These are phyloP conservation scores for Odocoileus virginianus DNA, from an alignment of 2,113 vertebrate species.

Conservation along the genomic window DNA sequence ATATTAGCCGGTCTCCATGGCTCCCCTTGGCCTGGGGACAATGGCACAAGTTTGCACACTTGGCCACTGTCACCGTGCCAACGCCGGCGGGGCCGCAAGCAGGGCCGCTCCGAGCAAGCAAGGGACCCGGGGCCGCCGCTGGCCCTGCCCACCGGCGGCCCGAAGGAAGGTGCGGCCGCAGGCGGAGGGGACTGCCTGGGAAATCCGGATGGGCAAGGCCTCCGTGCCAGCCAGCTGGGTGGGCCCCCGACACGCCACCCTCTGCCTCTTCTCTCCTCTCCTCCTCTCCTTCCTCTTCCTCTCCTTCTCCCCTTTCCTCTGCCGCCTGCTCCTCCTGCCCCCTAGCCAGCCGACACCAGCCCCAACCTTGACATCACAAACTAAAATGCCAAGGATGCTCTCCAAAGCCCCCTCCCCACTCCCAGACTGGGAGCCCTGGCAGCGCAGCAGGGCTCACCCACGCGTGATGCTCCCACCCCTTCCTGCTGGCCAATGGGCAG, in stretches of 20 bases:
- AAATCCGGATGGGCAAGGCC: neutral
- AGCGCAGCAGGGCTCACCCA: neutral
- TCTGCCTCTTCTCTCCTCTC: conserved; percentile 62
- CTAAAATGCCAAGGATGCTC: neutral
- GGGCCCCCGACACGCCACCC: neutral
- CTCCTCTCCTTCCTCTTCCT: neutral
- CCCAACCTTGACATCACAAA: neutral
- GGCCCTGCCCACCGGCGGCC: conserved; percentile 52
- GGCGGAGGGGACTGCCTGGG: neutral
- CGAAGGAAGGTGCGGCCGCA: conserved; percentile 35
- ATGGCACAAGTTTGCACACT: conserved; percentile 99
- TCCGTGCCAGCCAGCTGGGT: conserved; percentile 83
- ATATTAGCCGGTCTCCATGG: conserved; percentile 99
- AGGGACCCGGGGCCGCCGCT: neutral
- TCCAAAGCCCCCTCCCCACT: neutral
- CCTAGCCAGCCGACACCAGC: neutral
- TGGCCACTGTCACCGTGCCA: conserved; percentile 99
- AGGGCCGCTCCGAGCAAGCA: conserved; percentile 94
- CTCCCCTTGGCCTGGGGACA: conserved; percentile 96
- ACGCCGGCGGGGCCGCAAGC: conserved; percentile 95
- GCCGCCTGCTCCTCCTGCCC: neutral
- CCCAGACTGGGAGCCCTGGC: no score
- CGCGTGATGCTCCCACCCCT: neutral
- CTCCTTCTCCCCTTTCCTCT: neutral
- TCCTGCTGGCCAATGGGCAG: neutral